These are phyloP conservation scores for Vulpes lagopus DNA, from an alignment of 2,113 vertebrate species.

Conservation along the genomic window DNA sequence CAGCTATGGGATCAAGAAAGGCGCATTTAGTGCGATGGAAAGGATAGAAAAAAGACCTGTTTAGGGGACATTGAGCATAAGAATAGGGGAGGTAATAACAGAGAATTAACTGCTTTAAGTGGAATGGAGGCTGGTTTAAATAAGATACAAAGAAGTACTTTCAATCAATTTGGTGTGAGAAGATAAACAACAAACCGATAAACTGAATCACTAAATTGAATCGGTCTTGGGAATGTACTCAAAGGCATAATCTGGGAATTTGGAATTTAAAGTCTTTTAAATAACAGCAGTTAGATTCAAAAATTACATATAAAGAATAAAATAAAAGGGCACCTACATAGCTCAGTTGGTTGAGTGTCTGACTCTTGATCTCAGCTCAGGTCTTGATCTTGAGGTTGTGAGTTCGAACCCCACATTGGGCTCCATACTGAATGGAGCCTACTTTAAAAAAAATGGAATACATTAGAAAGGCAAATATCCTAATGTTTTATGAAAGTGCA, in stretches of 20 bases:
- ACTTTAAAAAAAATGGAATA: not conserved
- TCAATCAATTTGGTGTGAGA: not conserved
- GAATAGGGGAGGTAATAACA: not conserved
- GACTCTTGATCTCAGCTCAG: not conserved
- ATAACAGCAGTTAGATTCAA: not conserved
- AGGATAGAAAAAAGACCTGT: not conserved
- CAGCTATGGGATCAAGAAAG: not conserved
- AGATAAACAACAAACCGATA: not conserved
- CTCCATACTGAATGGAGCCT: not conserved
- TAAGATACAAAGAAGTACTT: not conserved
- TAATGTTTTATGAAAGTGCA: not conserved
- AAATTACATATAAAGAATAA: not conserved
- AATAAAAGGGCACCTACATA: not conserved
- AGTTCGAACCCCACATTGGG: not conserved
- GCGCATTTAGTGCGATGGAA: not conserved
- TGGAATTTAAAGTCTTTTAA: not conserved
- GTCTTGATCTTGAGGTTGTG: not conserved
- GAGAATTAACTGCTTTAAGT: not conserved
- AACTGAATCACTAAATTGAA: not conserved
- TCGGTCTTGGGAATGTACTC: not conserved
- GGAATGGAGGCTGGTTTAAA: not conserved
- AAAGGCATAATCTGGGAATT: not conserved
- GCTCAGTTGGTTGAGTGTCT: not conserved
- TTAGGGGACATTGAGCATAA: not conserved
- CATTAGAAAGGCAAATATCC: not conserved